Evolutionary conservation across 1,140 invertebrate species (phyloP), one percentile per base, ranked within the genome.

Genomic region (Cardiocondyla obscurior): DNA sequence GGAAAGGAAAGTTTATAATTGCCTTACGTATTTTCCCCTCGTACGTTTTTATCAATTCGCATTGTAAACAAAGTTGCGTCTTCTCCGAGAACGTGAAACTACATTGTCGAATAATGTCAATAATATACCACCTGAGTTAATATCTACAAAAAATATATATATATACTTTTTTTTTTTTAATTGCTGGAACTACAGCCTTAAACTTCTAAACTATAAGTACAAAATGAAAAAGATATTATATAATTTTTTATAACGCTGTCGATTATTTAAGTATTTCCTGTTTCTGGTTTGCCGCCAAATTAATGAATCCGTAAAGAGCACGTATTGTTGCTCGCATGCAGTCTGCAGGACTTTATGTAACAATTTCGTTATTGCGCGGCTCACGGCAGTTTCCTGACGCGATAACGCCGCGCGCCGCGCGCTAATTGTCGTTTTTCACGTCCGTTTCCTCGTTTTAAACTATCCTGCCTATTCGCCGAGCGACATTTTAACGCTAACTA

Each of bases 341-440:
- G 19, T 83, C 57, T 58, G 84, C 42, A 49, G 55, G 39, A 82
- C 70, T 87, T 85, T 81, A 81, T 73, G 85, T 77, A 86, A 88
- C 82, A 73, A 87, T 88, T 85, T 88, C 77, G 57, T 72, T 84
- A 86, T 39, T 57, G 58, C 73, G 36, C 83, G 42, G 28, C 46
- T 72, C 51, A 51, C 39, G 64, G 58, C 44, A 73, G 76, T 84
- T 88, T 87, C 86, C 85, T 89, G 83, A 49, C 46, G 73, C 70
- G 85, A 90, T 87, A 88, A 88, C 72, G 70, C 42, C 79, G 72
- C 74, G 64, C 36, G 22, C 16, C 77, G 57, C 70, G 44, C 69
- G 77, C 42, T 85, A 88, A 90, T 90, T 85, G 85, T 85, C 88
- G 83, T 88, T 90, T 89, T 90, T 90, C 86, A 89, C 88, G 85